Percentiles rank a stretch among this genome's conserved stretches.
These are phyloP conservation scores for Drosophila mojavensis DNA, from an alignment of 1,140 invertebrate genomes.

Conservation along the genomic window DNA sequence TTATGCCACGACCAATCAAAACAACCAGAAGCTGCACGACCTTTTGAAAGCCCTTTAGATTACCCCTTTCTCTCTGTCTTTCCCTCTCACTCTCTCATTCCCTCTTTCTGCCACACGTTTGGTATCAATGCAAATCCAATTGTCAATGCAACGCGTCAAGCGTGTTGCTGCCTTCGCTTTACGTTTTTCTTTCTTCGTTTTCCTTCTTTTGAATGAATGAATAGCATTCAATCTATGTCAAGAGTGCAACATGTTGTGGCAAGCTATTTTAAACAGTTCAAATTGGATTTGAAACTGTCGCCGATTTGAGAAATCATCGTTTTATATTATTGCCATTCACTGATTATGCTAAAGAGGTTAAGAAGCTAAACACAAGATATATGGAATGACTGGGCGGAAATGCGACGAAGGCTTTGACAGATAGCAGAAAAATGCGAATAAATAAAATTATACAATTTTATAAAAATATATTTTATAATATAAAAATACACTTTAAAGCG, in stretches of 20 bases:
- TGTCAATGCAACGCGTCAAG: constrained; percentile 29
- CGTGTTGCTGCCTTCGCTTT: constrained; percentile 1
- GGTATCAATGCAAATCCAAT: constrained; percentile 40
- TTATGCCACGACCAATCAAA: constrained; percentile 58
- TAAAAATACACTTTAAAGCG: no score
- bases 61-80: background rate
- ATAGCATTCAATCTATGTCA: constrained; percentile 46
- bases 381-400: no score
- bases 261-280: constrained; percentile 28
- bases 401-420: no score
- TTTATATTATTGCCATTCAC: constrained; percentile 13
- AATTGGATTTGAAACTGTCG: constrained; percentile 40
- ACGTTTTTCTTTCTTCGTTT: background rate
- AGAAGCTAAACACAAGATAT: no score
- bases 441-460: no score
- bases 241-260: constrained; percentile 36
- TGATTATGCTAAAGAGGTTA: no score
- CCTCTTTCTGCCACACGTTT: background rate
- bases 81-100: background rate
- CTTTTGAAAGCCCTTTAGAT: constrained; percentile 1
- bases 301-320: constrained; percentile 21
- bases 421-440: no score
- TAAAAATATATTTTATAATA: no score
- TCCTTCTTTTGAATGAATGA: constrained; percentile 3
- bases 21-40: constrained; percentile 39